A percentile compares a stretch with the other conserved stretches of the same genome.
phyloP scores from a whole-genome alignment of 2,797 vertebrate genomes.

The Caiman crocodilus region DNA sequence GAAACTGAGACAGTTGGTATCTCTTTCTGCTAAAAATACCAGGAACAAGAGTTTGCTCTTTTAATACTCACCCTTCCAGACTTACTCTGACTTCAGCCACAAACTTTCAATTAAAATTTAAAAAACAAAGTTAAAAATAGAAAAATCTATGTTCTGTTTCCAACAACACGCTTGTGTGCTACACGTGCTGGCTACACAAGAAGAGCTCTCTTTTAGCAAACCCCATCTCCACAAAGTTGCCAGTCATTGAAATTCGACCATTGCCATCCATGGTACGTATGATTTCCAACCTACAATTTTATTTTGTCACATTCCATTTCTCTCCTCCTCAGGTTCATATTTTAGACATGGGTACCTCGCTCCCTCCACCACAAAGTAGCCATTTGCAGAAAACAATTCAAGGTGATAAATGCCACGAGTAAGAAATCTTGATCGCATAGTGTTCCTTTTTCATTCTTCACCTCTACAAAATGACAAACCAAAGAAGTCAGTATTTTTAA shows the following conservation, averaged over 20 bases:
- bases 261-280: not conserved
- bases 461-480: not conserved
- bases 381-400: slow-evolving; percentile 47
- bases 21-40: not conserved
- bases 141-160: not conserved
- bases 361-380: slow-evolving; percentile 13
- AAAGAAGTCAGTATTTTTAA: accelerated
- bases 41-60: not conserved
- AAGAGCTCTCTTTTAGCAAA: not conserved
- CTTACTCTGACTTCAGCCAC: not conserved
- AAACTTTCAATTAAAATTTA: slow-evolving; percentile 5
- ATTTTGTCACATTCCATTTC: not conserved
- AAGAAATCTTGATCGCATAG: not conserved
- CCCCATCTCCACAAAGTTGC: not conserved
- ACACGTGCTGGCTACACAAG: not conserved
- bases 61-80: not conserved
- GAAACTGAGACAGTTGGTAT: not conserved
- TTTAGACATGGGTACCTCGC: accelerated
- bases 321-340: not conserved
- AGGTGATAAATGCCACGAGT: slow-evolving; percentile 23
- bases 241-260: not conserved
- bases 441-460: not conserved
- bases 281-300: not conserved
- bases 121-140: not conserved
- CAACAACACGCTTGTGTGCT: not conserved